Percentiles rank a stretch among this genome's conserved stretches.
phyloP scores from a whole-genome alignment of 1,140 invertebrate species.

The Drosophila sechellia region DNA sequence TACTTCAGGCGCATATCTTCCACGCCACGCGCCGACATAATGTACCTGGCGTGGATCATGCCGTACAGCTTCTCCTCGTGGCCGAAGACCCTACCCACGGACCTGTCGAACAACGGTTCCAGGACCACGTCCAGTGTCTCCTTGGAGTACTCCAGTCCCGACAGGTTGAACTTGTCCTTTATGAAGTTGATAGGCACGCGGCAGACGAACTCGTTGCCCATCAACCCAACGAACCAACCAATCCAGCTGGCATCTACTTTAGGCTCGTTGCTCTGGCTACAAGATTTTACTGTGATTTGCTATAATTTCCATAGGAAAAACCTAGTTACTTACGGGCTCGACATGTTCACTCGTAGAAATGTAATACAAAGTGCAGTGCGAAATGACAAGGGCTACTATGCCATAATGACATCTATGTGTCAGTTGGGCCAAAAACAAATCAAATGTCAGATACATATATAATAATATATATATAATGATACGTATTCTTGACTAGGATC shows the following conservation, averaged over 20 bases:
- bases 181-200: slow-evolving; percentile 50
- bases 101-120: slow-evolving; percentile 12
- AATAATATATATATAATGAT: too few relatives aligned
- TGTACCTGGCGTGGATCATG: slow-evolving; percentile 63
- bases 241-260: slow-evolving; percentile 50
- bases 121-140: slow-evolving; percentile 23
- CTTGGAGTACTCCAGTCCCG: slow-evolving; percentile 31
- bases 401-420: too few relatives aligned
- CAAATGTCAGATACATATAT: too few relatives aligned
- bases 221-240: slow-evolving; percentile 43
- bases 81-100: neutral
- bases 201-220: slow-evolving; percentile 51
- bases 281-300: too few relatives aligned
- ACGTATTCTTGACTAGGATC: too few relatives aligned
- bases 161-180: slow-evolving; percentile 51
- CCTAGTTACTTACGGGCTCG: slow-evolving; percentile 2
- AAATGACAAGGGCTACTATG: neutral
- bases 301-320: neutral
- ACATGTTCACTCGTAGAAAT: neutral
- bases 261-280: neutral
- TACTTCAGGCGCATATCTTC: slow-evolving; percentile 56
- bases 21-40: slow-evolving; percentile 32
- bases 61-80: slow-evolving; percentile 51
- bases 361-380: too few relatives aligned
- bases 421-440: too few relatives aligned